phyloP scores from a whole-genome alignment of 2,888 invertebrate species.

The Drosophila mayaguana region DNA sequence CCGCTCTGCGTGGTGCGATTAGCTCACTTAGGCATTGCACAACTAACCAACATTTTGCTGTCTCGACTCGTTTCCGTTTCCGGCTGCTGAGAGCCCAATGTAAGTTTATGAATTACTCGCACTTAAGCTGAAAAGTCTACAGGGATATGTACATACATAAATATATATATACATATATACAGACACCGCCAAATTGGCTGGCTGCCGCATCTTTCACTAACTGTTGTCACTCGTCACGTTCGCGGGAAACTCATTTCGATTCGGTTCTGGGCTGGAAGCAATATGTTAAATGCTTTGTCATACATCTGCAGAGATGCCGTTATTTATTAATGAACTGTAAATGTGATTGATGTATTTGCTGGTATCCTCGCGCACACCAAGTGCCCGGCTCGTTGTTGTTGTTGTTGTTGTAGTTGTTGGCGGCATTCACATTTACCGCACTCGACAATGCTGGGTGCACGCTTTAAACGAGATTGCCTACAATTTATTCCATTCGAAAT shows the following conservation, averaged over 20 bases:
- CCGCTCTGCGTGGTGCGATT: slow-evolving; percentile 32
- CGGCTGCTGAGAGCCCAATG: slow-evolving; percentile 40
- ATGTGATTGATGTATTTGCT: slow-evolving; percentile 72
- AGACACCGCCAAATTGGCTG: neutral
- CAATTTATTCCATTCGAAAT: slow-evolving; percentile 57
- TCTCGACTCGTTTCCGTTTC: slow-evolving; percentile 60
- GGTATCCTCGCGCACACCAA: neutral
- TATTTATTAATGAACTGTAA: slow-evolving; percentile 76
- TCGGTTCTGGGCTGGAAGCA: slow-evolving; percentile 5
- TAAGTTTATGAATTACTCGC: slow-evolving; percentile 58
- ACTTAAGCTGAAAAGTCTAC: neutral
- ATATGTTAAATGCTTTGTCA: slow-evolving; percentile 72
- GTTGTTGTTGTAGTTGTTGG: neutral
- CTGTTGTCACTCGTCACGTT: slow-evolving; percentile 50
- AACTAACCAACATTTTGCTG: slow-evolving; percentile 56
- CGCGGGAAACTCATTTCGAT: slow-evolving; percentile 11
- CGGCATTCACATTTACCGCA: slow-evolving; percentile 26
- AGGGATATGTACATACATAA: neutral
- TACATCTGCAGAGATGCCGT: slow-evolving; percentile 68
- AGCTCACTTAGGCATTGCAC: slow-evolving; percentile 56
- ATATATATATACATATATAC: neutral
- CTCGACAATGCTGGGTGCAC: slow-evolving; percentile 58
- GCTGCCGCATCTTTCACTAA: slow-evolving; percentile 5
- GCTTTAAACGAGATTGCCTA: slow-evolving; percentile 63
- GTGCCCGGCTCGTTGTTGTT: neutral